These are phyloP conservation scores for Noctua fimbriata DNA, from an alignment of 2,888 invertebrate species.

Conservation along the genomic window DNA sequence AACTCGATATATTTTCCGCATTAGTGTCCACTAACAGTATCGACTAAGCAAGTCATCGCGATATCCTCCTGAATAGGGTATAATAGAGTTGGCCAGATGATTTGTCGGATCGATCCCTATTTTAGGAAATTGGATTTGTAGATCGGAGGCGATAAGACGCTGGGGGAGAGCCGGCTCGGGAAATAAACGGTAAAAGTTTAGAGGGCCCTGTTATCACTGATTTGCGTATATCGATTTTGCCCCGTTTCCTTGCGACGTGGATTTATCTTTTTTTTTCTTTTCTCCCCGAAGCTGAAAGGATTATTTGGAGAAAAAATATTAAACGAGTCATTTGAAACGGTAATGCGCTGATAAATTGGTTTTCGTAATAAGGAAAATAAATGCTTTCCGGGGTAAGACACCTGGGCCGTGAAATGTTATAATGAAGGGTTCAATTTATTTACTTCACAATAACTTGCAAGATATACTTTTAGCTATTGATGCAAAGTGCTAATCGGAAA, in stretches of 20 bases:
- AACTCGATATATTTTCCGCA: conserved; percentile 64
- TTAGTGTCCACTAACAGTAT: conserved; percentile 70
- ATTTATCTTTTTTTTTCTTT: conserved; percentile 74
- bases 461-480: background rate
- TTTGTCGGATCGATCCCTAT: conserved; percentile 91
- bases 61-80: conserved; percentile 74
- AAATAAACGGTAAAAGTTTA: conserved; percentile 85
- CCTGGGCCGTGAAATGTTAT: conserved; percentile 32
- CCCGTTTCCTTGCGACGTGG: conserved; percentile 71
- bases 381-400: conserved; percentile 35
- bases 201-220: conserved; percentile 86
- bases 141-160: conserved; percentile 86
- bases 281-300: conserved; percentile 59
- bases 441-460: conserved; percentile 21
- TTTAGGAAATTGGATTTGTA: conserved; percentile 91
- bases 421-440: conserved; percentile 27
- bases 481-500: background rate
- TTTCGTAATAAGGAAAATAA: conserved; percentile 65
- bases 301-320: conserved; percentile 64
- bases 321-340: conserved; percentile 61
- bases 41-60: conserved; percentile 74
- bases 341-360: conserved; percentile 65
- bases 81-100: conserved; percentile 89
- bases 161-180: conserved; percentile 70
- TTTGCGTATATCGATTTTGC: conserved; percentile 88